Evolutionary conservation across 2,888 invertebrate species (phyloP), one percentile per base, ranked within the genome.

Genomic region (Lasioglossum calceatum): DNA sequence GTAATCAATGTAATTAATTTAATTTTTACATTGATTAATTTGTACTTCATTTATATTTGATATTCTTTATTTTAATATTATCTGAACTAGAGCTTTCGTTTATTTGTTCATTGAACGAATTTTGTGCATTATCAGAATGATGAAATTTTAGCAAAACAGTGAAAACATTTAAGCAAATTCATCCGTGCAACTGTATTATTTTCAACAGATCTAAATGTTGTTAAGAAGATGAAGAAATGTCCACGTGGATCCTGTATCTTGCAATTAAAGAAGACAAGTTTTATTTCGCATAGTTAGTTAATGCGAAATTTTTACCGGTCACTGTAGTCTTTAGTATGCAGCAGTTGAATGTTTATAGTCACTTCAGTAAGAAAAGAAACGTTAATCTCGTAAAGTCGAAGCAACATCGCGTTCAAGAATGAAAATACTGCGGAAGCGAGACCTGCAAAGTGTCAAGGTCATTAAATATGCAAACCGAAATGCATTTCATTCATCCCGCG

Each of bases 401-500:
- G 32, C 4, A 64, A 16, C 64, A 27, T 32, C 64, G 64, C 64
- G 64, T 16, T 32, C 64, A 64, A 32, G 32, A 32, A 64, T 64
- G 64, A 32, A 64, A 32, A 64, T 64, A 64, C 64, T 32, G 64
- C 16, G 32, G 64, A 64, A 32, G 19, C 64, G 32, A 19, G 64
- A 27, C 1, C 39, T 23, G 70, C 39, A 19, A 70, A 70, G 8
- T 64, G 64, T 64, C 64, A 64, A 64, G 64, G 64, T 64, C 64
- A 64, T 64, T 64, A 64, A 44, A 42, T 73, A 44, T 27, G 44
- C 36, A 70, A 70, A 39, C 19, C 19, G 39, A 39, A 39, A 39
- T 32, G 64, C 64, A 32, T 70, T 70, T 70, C 70, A 39, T 70
- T 70, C 36, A 39, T 70, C 23, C 19, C 23, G 70, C 70, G 70